Evolutionary conservation across 2,888 invertebrate species (phyloP).

Genomic region (Furcula furcula): DNA sequence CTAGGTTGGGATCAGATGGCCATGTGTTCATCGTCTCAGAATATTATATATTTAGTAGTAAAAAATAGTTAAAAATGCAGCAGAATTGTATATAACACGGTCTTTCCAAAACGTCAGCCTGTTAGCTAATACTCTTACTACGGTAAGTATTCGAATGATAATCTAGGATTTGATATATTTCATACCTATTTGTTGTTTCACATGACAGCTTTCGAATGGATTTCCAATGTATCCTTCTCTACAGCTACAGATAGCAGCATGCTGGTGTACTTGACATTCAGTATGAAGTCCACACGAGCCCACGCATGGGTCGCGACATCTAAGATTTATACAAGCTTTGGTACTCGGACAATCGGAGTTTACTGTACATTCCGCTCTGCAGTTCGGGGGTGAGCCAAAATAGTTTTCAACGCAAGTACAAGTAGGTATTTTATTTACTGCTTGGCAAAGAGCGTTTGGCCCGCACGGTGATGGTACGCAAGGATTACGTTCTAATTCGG

Average conservation of each 20-base stretch:
- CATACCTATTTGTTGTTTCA: slow-evolving; percentile 57
- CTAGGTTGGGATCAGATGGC: too few relatives aligned
- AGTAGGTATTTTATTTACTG: slow-evolving; percentile 81
- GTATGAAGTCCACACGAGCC: slow-evolving; percentile 89
- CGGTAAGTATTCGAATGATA: background rate
- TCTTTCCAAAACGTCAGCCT: too few relatives aligned
- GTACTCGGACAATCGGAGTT: slow-evolving; percentile 88
- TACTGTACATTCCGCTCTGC: slow-evolving; percentile 87
- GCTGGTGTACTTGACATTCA: slow-evolving; percentile 88
- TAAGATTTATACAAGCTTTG: slow-evolving; percentile 89
- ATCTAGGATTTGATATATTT: too few relatives aligned
- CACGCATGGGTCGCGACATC: slow-evolving; percentile 89
- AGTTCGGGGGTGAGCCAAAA: slow-evolving; percentile 86
- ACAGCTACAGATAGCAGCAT: slow-evolving; percentile 90
- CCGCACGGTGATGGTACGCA: slow-evolving; percentile 89
- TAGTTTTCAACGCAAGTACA: slow-evolving; percentile 85
- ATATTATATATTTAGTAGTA: too few relatives aligned
- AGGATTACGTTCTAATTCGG: slow-evolving; percentile 73
- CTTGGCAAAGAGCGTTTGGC: slow-evolving; percentile 85
- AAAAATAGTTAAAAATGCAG: too few relatives aligned
- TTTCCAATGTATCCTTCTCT: slow-evolving; percentile 88
- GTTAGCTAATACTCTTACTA: too few relatives aligned
- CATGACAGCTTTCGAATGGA: slow-evolving; percentile 86
- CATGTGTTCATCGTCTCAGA: too few relatives aligned
- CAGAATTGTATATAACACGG: too few relatives aligned